phyloP scores from a whole-genome alignment of 2,888 invertebrate species.

The Protodeltote pygarga region DNA sequence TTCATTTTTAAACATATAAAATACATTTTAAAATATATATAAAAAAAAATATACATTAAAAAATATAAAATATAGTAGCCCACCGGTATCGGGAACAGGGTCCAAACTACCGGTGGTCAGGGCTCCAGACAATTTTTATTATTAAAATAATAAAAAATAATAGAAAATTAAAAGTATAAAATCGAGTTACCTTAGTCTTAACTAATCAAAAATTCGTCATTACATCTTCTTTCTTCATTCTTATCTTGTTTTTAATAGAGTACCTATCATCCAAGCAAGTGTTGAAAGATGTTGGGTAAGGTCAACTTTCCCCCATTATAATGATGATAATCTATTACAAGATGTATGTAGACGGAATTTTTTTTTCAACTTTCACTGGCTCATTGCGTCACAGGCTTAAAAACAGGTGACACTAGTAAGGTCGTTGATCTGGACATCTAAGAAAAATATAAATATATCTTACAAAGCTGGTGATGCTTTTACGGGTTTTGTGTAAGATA shows the following conservation, averaged over 20 bases:
- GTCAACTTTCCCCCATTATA: slow-evolving; percentile 44
- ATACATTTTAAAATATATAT: no score
- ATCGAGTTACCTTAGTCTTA: no score
- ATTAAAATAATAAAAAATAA: no score
- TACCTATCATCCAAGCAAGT: slow-evolving; percentile 4
- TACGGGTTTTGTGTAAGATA: slow-evolving; percentile 11
- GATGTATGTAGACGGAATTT: slow-evolving; percentile 37
- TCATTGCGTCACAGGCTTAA: slow-evolving; percentile 48
- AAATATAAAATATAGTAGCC: no score
- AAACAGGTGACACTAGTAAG: slow-evolving; percentile 21
- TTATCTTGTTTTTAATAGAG: not conserved
- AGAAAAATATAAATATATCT: slow-evolving; percentile 8
- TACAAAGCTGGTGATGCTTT: not conserved
- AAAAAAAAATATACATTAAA: no score
- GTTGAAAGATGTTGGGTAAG: slow-evolving; percentile 34
- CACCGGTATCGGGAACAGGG: no score
- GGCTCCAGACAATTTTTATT: no score
- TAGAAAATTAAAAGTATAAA: no score
- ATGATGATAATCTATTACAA: slow-evolving; percentile 36
- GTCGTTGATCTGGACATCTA: slow-evolving; percentile 33
- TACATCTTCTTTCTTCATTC: not conserved
- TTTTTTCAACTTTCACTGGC: slow-evolving; percentile 61
- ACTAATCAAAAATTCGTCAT: not conserved
- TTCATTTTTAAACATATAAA: no score
- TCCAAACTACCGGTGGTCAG: no score